Percentiles rank a stretch among this genome's conserved stretches.
Evolutionary conservation across 1,140 invertebrate species (phyloP).

Genomic region (Heliconius hewitsoni): DNA sequence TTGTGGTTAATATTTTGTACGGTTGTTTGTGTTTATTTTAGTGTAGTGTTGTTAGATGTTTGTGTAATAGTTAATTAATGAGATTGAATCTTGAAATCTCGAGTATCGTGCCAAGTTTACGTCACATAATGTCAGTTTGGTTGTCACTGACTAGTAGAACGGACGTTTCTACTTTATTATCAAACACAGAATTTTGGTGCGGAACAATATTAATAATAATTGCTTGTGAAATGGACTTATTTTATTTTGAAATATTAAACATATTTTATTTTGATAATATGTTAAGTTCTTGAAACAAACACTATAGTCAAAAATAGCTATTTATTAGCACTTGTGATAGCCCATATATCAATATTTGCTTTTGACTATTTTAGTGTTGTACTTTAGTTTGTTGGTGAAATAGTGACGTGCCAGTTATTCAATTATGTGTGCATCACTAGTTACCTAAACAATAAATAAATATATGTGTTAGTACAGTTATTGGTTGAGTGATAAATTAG

Average conservation of each 20-base stretch:
- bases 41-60: neutral
- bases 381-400: neutral
- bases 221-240: slow-evolving; percentile 77
- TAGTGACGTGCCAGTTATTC: neutral
- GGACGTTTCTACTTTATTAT: slow-evolving; percentile 58
- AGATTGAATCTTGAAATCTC: neutral
- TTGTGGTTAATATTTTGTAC: neutral
- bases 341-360: neutral
- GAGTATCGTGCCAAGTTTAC: slow-evolving; percentile 35
- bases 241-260: slow-evolving; percentile 73
- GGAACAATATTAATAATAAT: slow-evolving; percentile 70
- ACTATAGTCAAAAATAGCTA: neutral
- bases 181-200: slow-evolving; percentile 77
- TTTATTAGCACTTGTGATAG: neutral
- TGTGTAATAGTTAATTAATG: neutral
- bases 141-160: slow-evolving; percentile 50
- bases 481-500: neutral
- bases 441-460: neutral
- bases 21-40: neutral
- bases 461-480: neutral
- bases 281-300: neutral
- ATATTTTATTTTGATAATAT: slow-evolving; percentile 40
- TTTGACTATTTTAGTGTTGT: neutral
- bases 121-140: slow-evolving; percentile 61
- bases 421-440: neutral